phyloP scores from a whole-genome alignment of 2,113 vertebrate species.

The Salvelinus fontinalis region DNA sequence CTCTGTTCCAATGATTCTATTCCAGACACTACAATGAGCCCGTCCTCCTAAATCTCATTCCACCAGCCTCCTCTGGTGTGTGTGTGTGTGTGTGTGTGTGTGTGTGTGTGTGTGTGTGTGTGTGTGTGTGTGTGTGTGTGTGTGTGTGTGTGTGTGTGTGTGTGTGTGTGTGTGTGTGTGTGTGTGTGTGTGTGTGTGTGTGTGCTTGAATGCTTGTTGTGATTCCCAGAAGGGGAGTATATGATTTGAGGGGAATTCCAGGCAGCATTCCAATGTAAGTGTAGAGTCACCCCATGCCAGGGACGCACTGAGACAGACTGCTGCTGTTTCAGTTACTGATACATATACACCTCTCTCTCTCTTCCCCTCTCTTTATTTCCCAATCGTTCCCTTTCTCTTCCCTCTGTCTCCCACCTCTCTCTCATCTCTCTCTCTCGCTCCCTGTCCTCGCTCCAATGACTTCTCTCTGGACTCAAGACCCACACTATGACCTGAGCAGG shows the following conservation, averaged over 20 bases:
- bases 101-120: no score
- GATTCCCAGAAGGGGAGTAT: constrained; percentile 68
- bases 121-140: no score
- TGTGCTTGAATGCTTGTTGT: constrained; percentile 41
- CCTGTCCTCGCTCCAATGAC: no score
- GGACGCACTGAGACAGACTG: constrained; percentile 55
- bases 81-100: neutral
- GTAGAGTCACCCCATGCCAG: constrained; percentile 65
- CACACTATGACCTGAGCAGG: constrained; percentile 19
- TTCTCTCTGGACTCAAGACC: constrained; percentile 42
- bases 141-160: no score
- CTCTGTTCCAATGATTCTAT: no score
- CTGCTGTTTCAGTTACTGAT: constrained; percentile 62
- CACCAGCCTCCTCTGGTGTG: no score
- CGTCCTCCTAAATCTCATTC: no score
- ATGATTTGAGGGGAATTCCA: constrained; percentile 11
- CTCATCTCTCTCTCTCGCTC: no score
- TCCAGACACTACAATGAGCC: no score
- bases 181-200: constrained; percentile 1
- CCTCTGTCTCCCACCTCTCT: neutral
- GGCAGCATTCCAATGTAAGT: constrained; percentile 53
- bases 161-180: neutral
- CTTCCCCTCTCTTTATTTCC: neutral
- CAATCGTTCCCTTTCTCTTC: constrained; percentile 26
- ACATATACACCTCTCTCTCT: constrained; percentile 16